Percentiles rank a stretch among this genome's conserved stretches.
These are phyloP conservation scores for Caenorhabditis tropicalis DNA, from an alignment of 1,140 invertebrate species.

Conservation along the genomic window DNA sequence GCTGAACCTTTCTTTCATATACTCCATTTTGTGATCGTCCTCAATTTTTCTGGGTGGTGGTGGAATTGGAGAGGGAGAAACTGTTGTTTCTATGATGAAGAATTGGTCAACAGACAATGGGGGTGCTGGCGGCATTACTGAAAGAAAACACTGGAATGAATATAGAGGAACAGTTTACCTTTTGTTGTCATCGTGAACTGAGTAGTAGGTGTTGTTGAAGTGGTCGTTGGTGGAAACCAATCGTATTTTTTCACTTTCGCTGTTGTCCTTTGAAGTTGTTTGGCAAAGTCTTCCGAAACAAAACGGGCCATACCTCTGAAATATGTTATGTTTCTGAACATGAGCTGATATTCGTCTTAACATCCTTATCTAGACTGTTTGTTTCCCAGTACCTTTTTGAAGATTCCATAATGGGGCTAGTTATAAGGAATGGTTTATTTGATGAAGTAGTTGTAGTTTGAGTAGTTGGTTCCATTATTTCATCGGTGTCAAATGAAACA, in stretches of 20 bases:
- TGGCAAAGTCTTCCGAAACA: slow-evolving; percentile 23
- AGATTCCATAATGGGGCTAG: background rate
- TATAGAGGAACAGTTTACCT: no score
- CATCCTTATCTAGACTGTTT: no score
- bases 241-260: slow-evolving; percentile 6
- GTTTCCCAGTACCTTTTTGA: slow-evolving; percentile 1
- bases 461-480: background rate
- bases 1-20: slow-evolving; percentile 9
- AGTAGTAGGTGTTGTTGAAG: background rate
- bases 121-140: background rate
- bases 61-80: background rate
- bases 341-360: background rate
- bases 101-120: background rate
- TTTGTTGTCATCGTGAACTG: background rate
- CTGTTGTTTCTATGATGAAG: slow-evolving; percentile 14
- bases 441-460: background rate
- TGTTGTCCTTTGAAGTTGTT: slow-evolving; percentile 17
- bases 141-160: background rate
- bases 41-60: slow-evolving; percentile 19
- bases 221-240: slow-evolving; percentile 13
- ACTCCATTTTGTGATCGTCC: slow-evolving; percentile 16
- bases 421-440: background rate
- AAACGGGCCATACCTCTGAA: slow-evolving; percentile 12
- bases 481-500: slow-evolving; percentile 4
- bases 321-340: background rate